Base-by-base conservation (phyloP, 1,140 invertebrate species). In the Drosophila nannoptera region DNA sequence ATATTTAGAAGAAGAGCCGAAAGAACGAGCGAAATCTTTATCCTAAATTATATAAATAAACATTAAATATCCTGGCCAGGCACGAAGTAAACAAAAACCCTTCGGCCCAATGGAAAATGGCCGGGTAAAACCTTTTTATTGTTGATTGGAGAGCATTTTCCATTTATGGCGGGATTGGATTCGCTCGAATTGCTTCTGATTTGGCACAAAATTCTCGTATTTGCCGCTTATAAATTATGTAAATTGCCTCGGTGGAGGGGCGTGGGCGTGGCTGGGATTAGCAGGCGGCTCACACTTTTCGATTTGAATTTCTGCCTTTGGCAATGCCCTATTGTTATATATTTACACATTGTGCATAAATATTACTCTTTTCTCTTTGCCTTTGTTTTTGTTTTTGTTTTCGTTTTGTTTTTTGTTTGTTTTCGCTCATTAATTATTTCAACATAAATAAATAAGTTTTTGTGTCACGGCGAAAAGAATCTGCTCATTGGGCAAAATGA, bases 211-310 rank as follows among this genome's bases (percentile, higher is more conserved):
- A 16, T 14, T 16, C 3, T 35, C 43, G 12, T 45, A 56, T 56
- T 16, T 45, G n/a, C 12, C 38, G 22, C 62, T 46, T 53, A 56
- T 65, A 65, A 65, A 65, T 56, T 65, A 65, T 65, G 62, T 43
- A 65, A 65, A 65, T 65, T 36, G 32, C 35, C 11, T n/a, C 12
- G n/a, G 40, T 43, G 5, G 40, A 29, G 22, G 45, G 45, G 22
- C 22, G 22, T 22, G 3, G 50, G 8, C 12, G 14, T 52, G 49
- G 11, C 36, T 3, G 38, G 31, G 55, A 45, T 58, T 45, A 55
- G 53, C 38, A 55, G 53, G 36, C 50, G 38, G 50, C 33, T 53
- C 35, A 40, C 50, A 53, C 33, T 53, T 53, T 40, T 36, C 7
- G 35, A 40, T 40, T 56, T 38, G 33, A 56, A 43, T 33, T 16